Conservation (phyloP, 2,113 vertebrate genomes). For the Spermophilus dauricus region DNA sequence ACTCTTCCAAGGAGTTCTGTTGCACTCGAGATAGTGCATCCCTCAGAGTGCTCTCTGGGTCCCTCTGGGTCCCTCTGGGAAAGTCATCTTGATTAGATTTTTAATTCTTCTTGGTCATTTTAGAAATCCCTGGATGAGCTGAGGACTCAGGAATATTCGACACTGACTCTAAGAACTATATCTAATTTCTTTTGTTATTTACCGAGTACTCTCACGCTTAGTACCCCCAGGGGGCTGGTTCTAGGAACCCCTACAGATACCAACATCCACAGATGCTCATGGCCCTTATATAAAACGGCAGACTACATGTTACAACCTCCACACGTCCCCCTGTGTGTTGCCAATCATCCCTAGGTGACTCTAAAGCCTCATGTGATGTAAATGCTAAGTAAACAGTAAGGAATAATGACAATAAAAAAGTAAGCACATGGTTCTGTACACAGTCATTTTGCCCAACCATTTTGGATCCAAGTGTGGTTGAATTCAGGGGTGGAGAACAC, state of each 20-base stretch:
- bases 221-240: neutral
- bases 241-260: too few species aligned
- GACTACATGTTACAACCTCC: neutral
- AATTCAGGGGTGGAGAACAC: too few species aligned
- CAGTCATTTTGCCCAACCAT: neutral
- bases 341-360: neutral
- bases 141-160: neutral
- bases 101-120: neutral
- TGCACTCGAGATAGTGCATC: neutral
- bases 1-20: neutral
- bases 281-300: neutral
- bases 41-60: neutral
- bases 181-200: neutral
- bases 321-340: neutral
- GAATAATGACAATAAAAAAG: neutral
- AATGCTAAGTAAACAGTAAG: too few species aligned
- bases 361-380: neutral
- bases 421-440: neutral
- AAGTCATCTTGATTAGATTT: neutral
- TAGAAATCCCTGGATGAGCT: neutral
- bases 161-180: neutral
- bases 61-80: neutral
- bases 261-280: neutral
- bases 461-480: neutral
- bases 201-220: neutral